These are phyloP conservation scores for Pristionchus japonicus DNA, from an alignment of 2,888 invertebrate species.

Conservation along the genomic window DNA sequence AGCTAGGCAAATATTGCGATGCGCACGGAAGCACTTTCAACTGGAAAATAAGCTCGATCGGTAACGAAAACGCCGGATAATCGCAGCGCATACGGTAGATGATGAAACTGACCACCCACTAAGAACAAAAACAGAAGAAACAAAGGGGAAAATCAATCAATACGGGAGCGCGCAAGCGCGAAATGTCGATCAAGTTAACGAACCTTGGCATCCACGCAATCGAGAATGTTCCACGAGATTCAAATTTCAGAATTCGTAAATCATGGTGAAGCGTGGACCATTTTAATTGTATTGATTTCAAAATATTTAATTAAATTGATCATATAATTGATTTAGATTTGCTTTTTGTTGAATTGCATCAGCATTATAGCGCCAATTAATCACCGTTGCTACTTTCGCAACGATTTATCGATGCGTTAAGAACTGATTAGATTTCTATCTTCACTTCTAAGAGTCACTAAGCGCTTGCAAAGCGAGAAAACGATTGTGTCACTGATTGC, in stretches of 20 bases:
- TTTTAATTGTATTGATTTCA: not conserved
- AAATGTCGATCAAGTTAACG: not conserved
- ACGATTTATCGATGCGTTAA: not conserved
- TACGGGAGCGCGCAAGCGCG: not conserved
- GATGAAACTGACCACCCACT: not conserved
- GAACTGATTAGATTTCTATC: conserved; percentile 10
- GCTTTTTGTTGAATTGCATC: not conserved
- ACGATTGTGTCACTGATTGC: not conserved
- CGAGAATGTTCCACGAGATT: not conserved
- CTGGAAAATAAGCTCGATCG: not conserved
- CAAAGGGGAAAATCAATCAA: not conserved
- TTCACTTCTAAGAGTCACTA: not conserved
- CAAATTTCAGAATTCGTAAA: not conserved
- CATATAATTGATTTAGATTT: not conserved
- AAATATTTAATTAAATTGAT: not conserved
- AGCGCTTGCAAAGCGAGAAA: not conserved
- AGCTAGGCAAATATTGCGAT: not conserved
- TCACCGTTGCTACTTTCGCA: not conserved
- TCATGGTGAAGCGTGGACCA: not conserved
- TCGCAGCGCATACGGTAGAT: not conserved
- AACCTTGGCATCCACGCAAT: not conserved
- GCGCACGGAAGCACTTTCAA: not conserved
- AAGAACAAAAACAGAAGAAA: not conserved
- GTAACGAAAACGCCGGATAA: not conserved
- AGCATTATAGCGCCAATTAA: not conserved